These are phyloP conservation scores for Bujurquina vittata DNA, from an alignment of 2,113 vertebrate genomes.

Conservation along the genomic window DNA sequence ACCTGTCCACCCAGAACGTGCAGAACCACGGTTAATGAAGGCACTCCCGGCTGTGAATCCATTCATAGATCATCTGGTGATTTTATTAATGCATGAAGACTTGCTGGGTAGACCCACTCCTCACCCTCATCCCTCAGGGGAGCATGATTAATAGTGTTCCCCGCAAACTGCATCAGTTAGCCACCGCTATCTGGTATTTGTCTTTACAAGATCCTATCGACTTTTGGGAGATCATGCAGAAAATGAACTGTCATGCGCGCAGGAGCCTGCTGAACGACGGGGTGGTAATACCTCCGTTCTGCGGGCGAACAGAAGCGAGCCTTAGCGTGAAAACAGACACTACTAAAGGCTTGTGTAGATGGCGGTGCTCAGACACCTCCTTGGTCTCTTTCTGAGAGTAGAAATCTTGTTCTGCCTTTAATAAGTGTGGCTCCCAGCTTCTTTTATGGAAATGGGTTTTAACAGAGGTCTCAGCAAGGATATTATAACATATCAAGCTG, in stretches of 20 bases:
- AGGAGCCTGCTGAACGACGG: conserved; percentile 64
- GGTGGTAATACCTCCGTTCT: conserved; percentile 69
- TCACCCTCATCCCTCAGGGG: conserved; percentile 35
- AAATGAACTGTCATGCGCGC: conserved; percentile 83
- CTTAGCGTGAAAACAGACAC: conserved; percentile 44
- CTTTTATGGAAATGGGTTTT: conserved; percentile 67
- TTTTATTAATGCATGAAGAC: conserved; percentile 78
- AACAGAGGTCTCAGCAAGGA: conserved; percentile 62
- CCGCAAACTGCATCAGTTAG: conserved; percentile 76
- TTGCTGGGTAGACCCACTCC: conserved; percentile 54
- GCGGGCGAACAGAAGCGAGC: conserved; percentile 56
- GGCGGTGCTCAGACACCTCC: conserved; percentile 20
- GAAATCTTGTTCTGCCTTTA: conserved; percentile 60
- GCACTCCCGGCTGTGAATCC: conserved; percentile 63
- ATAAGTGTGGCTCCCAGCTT: conserved; percentile 49
- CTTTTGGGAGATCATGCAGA: conserved; percentile 83
- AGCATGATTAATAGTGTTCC: conserved; percentile 78
- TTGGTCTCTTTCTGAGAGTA: conserved; percentile 27
- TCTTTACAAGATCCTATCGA: conserved; percentile 82
- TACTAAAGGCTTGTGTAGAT: conserved; percentile 20
- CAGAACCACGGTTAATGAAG: conserved; percentile 59
- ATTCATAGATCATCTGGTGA: conserved; percentile 75
- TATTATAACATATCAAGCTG: conserved; percentile 67
- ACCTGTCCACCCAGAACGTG: conserved; percentile 18
- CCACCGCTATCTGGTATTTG: conserved; percentile 79